Percentiles rank a stretch among this genome's conserved stretches.
Evolutionary conservation across 2,888 invertebrate species (phyloP).

Genomic region (Automeris io): DNA sequence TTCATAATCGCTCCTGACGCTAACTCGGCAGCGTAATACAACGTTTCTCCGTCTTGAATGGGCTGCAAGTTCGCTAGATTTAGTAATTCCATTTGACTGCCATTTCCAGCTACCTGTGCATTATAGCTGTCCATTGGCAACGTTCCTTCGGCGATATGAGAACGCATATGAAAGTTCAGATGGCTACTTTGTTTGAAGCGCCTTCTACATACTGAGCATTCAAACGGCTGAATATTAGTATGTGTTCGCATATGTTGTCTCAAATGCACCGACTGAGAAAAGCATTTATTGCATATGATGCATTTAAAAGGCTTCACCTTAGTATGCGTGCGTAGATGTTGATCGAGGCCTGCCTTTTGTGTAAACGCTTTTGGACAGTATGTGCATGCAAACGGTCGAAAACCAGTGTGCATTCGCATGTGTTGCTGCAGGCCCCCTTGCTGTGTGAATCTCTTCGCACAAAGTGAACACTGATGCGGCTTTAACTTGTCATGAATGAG

Average conservation of each 20-base stretch:
- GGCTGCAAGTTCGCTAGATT: conserved; percentile 54
- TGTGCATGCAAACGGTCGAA: conserved; percentile 59
- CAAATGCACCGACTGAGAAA: conserved; percentile 68
- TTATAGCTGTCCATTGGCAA: conserved; percentile 40
- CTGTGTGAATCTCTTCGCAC: conserved; percentile 64
- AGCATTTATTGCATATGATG: conserved; percentile 62
- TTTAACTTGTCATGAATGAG: conserved; percentile 57
- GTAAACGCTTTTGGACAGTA: conserved; percentile 66
- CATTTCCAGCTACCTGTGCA: conserved; percentile 30
- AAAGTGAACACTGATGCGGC: conserved; percentile 60
- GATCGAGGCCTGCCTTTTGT: conserved; percentile 67
- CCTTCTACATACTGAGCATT: conserved; percentile 54
- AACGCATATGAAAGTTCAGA: conserved; percentile 66
- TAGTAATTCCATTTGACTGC: conserved; percentile 43
- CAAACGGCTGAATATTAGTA: conserved; percentile 69
- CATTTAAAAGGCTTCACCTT: conserved; percentile 69
- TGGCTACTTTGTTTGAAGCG: conserved; percentile 70
- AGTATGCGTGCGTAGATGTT: conserved; percentile 66
- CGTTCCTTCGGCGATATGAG: conserved; percentile 44
- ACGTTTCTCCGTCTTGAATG: conserved; percentile 53
- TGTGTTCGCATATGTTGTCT: conserved; percentile 71
- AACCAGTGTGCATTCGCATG: conserved; percentile 66
- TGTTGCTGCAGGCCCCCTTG: conserved; percentile 68
- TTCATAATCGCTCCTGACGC: conserved; percentile 16
- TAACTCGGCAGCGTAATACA: conserved; percentile 60